Conservation (phyloP, 2,888 invertebrate genomes). For the Ectobius pallidus region DNA sequence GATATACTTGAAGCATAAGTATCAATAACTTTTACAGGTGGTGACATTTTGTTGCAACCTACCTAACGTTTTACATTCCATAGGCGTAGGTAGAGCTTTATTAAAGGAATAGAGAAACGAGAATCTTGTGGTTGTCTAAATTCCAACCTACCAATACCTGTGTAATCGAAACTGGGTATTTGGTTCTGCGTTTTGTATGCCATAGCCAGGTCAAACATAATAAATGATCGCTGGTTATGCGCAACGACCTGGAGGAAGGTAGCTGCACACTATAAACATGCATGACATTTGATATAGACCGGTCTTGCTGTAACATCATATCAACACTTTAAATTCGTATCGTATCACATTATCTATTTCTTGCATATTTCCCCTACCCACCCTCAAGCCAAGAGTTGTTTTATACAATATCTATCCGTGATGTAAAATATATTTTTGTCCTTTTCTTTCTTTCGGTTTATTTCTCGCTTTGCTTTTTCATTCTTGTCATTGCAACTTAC, state of each 20-base stretch:
- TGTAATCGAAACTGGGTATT: background rate
- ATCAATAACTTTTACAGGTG: background rate
- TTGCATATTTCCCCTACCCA: background rate
- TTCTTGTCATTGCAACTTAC: no score
- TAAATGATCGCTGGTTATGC: background rate
- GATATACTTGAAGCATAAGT: background rate
- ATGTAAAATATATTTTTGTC: no score
- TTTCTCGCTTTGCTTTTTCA: no score
- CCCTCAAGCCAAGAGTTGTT: background rate
- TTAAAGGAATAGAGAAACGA: background rate
- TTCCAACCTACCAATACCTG: no score
- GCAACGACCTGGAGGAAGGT: background rate
- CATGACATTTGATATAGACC: background rate
- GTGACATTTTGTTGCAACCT: background rate
- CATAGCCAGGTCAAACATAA: background rate
- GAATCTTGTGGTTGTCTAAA: background rate
- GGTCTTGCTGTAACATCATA: background rate
- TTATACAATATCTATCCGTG: background rate
- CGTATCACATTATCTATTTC: background rate
- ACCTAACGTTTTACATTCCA: background rate
- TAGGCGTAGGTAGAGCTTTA: background rate
- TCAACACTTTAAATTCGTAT: background rate
- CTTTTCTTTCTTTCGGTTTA: no score
- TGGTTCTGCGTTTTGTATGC: background rate
- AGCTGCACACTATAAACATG: background rate